These are phyloP conservation scores for Aporrectodea caliginosa DNA, from an alignment of 1,140 invertebrate species.

Conservation along the genomic window DNA sequence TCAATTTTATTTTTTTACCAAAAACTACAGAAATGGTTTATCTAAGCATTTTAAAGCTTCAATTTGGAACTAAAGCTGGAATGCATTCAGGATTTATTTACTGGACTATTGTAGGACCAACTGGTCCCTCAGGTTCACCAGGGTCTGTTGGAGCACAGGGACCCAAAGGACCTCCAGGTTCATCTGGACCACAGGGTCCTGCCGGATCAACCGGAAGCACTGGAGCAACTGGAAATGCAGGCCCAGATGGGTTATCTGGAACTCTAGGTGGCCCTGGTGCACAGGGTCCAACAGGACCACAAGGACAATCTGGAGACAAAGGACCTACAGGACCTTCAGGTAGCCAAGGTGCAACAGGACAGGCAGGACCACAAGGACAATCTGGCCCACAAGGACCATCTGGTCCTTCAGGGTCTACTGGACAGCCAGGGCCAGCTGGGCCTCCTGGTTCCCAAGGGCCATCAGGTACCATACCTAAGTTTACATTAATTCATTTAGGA, in stretches of 20 bases:
- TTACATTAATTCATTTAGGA: no score
- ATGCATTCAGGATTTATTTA: neutral
- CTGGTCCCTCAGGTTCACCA: neutral
- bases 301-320: neutral
- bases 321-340: neutral
- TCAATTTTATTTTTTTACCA: no score
- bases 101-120: neutral
- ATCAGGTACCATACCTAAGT: neutral
- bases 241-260: neutral
- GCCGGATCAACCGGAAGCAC: neutral
- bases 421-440: neutral
- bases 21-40: no score
- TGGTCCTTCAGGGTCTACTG: slow-evolving; percentile 5
- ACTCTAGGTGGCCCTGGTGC: neutral
- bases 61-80: neutral
- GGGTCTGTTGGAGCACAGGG: slow-evolving; percentile 5
- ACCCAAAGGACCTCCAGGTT: slow-evolving; percentile 17
- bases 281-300: neutral
- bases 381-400: neutral
- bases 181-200: slow-evolving; percentile 12
- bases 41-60: no score
- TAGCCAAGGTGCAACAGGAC: neutral
- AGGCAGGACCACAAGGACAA: neutral
- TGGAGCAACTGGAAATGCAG: neutral
- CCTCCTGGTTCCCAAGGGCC: neutral